A percentile compares a stretch with the other conserved stretches of the same genome.
phyloP scores from a whole-genome alignment of 1,140 invertebrate genomes.

The Bicyclus anynana region DNA sequence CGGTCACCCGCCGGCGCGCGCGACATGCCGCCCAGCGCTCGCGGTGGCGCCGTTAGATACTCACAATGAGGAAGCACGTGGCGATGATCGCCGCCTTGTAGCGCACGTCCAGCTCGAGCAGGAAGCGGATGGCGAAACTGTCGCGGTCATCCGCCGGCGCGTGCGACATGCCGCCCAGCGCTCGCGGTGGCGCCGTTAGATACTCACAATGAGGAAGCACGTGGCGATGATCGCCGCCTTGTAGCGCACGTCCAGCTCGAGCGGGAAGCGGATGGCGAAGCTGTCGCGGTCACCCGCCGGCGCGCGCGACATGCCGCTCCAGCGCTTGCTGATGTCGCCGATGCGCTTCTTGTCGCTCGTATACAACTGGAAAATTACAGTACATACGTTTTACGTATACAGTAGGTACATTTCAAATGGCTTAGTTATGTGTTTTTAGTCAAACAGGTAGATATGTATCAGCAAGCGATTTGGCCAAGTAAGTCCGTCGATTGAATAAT shows the following conservation, averaged over 20 bases:
- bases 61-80: slow-evolving; percentile 52
- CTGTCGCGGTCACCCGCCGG: slow-evolving; percentile 26
- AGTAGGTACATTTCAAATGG: too few species aligned
- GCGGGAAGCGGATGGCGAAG: slow-evolving; percentile 41
- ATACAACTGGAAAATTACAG: slow-evolving; percentile 33
- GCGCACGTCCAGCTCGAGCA: slow-evolving; percentile 35
- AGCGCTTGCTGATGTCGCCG: slow-evolving; percentile 42
- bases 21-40: too few species aligned
- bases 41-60: slow-evolving; percentile 17
- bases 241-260: slow-evolving; percentile 36
- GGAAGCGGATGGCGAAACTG: slow-evolving; percentile 40
- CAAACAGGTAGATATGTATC: too few species aligned
- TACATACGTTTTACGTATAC: too few species aligned
- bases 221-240: slow-evolving; percentile 49
- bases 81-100: slow-evolving; percentile 46
- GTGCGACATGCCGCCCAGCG: slow-evolving; percentile 25
- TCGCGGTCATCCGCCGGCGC: slow-evolving; percentile 26
- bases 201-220: slow-evolving; percentile 53
- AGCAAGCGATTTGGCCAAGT: too few species aligned
- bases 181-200: slow-evolving; percentile 7
- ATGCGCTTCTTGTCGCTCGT: slow-evolving; percentile 39
- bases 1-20: too few species aligned
- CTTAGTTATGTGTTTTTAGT: too few species aligned
- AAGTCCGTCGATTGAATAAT: too few species aligned
- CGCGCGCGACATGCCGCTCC: slow-evolving; percentile 28